phyloP scores from a whole-genome alignment of 2,113 vertebrate species.

The Carettochelys insculpta region DNA sequence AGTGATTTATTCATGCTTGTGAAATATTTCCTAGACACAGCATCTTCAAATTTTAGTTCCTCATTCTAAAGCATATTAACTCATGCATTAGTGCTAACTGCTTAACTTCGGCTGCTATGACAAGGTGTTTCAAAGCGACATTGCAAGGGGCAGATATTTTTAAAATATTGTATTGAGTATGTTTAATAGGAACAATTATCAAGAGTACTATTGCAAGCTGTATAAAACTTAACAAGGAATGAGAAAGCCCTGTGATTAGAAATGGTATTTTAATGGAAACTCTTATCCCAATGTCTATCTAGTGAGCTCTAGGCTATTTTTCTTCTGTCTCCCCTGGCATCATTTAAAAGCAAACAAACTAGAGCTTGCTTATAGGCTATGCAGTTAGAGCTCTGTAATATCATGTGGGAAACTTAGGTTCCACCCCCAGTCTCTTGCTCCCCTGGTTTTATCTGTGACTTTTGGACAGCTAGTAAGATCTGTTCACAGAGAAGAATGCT shows the following conservation, averaged over 20 bases:
- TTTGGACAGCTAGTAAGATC: background rate
- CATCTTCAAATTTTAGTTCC: slow-evolving; percentile 1
- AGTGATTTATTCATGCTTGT: slow-evolving; percentile 6
- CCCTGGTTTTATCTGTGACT: fast-evolving
- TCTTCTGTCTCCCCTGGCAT: background rate
- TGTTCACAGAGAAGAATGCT: background rate
- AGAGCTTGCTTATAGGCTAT: background rate
- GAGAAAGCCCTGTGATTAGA: background rate
- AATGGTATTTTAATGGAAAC: background rate
- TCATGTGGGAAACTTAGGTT: background rate
- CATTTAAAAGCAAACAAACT: background rate
- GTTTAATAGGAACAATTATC: background rate
- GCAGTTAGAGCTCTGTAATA: background rate
- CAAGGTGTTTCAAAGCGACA: slow-evolving; percentile 2
- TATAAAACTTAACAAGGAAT: background rate
- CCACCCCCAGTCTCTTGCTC: background rate
- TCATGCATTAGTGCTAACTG: background rate
- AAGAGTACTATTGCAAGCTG: background rate
- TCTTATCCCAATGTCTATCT: background rate
- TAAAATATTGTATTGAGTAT: slow-evolving; percentile 32
- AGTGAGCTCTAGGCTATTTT: background rate
- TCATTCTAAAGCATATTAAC: background rate
- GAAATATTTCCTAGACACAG: background rate
- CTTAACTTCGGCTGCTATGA: background rate
- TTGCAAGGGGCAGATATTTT: background rate